Evolutionary conservation across 2,797 vertebrate species (phyloP).

Genomic region (Alosa sapidissima): DNA sequence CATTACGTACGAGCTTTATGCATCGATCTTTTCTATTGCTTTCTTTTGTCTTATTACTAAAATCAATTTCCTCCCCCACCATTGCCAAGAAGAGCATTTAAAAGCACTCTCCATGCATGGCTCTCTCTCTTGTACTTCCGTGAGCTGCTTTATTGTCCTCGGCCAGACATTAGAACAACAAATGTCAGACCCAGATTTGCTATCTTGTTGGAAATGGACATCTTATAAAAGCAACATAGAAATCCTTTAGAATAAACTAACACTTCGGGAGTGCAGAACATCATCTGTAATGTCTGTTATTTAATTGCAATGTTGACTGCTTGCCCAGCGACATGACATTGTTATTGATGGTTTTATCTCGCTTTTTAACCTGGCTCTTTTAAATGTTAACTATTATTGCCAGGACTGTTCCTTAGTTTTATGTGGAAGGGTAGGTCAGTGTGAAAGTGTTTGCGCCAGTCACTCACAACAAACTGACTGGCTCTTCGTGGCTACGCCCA

Average conservation of each 20-base stretch:
- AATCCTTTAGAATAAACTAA: neutral
- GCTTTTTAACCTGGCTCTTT: neutral
- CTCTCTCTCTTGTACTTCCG: constrained; percentile 37
- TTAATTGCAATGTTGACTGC: neutral
- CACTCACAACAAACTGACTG: neutral
- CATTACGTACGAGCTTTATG: constrained; percentile 58
- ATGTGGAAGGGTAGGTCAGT: neutral
- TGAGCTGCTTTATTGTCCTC: constrained; percentile 35
- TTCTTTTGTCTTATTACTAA: constrained; percentile 66
- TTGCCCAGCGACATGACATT: neutral
- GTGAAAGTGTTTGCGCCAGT: neutral
- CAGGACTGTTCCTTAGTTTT: neutral
- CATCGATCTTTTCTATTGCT: constrained; percentile 64
- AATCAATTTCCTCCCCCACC: constrained; percentile 63
- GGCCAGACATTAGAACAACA: constrained; percentile 34
- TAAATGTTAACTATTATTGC: neutral
- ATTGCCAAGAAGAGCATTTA: constrained; percentile 62
- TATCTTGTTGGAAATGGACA: constrained; percentile 24
- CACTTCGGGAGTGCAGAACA: neutral
- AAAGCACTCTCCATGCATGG: constrained; percentile 53
- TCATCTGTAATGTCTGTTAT: neutral
- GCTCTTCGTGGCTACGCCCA: neutral
- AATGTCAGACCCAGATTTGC: constrained; percentile 29
- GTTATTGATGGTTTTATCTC: neutral
- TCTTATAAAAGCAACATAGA: constrained; percentile 2